Conservation (phyloP, 2,888 invertebrate genomes). For the Ophion ellenae region DNA sequence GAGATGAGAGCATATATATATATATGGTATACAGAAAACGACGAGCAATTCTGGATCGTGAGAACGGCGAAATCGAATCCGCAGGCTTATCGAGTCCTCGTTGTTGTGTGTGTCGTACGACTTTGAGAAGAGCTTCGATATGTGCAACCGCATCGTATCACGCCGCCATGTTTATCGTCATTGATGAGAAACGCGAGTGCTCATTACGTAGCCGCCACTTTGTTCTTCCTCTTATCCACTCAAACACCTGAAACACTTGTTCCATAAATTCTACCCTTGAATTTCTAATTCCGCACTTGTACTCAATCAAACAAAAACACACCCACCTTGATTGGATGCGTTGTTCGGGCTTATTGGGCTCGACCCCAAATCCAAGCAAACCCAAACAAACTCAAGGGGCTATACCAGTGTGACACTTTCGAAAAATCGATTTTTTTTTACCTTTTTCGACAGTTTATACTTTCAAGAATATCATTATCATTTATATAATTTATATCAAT, state of each 20-base stretch:
- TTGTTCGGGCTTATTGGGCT: too few relatives aligned
- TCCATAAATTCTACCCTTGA: background rate
- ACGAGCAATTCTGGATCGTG: constrained; percentile 65
- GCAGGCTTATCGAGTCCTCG: constrained; percentile 62
- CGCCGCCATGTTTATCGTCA: constrained; percentile 2
- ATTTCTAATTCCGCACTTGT: too few relatives aligned
- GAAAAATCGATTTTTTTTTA: too few relatives aligned
- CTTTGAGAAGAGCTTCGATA: constrained; percentile 50
- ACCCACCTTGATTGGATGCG: too few relatives aligned
- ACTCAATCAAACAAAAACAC: too few relatives aligned
- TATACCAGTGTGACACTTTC: too few relatives aligned
- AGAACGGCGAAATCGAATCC: constrained; percentile 67
- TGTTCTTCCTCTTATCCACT: background rate
- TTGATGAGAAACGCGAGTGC: constrained; percentile 2
- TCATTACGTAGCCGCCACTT: background rate
- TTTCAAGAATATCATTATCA: too few relatives aligned
- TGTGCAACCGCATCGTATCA: constrained; percentile 11
- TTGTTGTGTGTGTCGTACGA: constrained; percentile 58
- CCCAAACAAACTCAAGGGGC: too few relatives aligned
- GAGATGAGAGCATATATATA: constrained; percentile 54
- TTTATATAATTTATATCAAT: too few relatives aligned
- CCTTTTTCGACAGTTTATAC: too few relatives aligned
- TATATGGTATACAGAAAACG: constrained; percentile 24
- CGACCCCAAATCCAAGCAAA: too few relatives aligned
- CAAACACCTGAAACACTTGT: background rate